phyloP scores from a whole-genome alignment of 2,888 invertebrate genomes.

The Halictus ligatus region DNA sequence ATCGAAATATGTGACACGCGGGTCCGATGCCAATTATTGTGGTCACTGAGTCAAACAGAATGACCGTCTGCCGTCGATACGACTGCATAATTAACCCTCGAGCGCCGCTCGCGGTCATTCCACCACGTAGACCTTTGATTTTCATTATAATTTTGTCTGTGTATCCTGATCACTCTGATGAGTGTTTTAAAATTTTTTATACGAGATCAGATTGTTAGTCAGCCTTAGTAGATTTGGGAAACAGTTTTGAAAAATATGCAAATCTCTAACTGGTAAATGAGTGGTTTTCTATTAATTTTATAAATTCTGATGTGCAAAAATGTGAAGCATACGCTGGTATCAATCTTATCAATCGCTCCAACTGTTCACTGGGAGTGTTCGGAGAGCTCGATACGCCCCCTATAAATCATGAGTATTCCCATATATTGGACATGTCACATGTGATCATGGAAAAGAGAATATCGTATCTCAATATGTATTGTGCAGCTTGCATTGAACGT shows the following conservation, averaged over 20 bases:
- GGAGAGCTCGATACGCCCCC: constrained; percentile 22
- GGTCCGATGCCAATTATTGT: constrained; percentile 50
- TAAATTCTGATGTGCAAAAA: not conserved
- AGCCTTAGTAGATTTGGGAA: no score
- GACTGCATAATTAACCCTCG: constrained; percentile 43
- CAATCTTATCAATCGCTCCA: constrained; percentile 21
- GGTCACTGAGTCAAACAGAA: constrained; percentile 39
- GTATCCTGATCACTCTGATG: constrained; percentile 33
- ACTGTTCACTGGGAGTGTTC: constrained; percentile 30
- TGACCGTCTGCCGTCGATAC: constrained; percentile 25
- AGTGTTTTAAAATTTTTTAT: not conserved
- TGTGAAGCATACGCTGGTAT: not conserved
- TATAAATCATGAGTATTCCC: constrained; percentile 37
- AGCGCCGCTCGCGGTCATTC: not conserved
- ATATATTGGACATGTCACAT: constrained; percentile 38
- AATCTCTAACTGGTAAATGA: not conserved
- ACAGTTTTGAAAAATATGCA: no score
- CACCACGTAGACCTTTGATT: no score
- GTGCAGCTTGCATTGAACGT: constrained; percentile 28
- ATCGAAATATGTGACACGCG: constrained; percentile 43
- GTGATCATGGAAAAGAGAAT: constrained; percentile 47
- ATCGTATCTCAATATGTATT: constrained; percentile 31
- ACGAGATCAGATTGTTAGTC: no score
- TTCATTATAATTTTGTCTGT: not conserved
- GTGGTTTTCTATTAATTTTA: not conserved